These are phyloP conservation scores for Psammodynastes pulverulentus DNA, from an alignment of 2,113 vertebrate genomes.

Conservation along the genomic window DNA sequence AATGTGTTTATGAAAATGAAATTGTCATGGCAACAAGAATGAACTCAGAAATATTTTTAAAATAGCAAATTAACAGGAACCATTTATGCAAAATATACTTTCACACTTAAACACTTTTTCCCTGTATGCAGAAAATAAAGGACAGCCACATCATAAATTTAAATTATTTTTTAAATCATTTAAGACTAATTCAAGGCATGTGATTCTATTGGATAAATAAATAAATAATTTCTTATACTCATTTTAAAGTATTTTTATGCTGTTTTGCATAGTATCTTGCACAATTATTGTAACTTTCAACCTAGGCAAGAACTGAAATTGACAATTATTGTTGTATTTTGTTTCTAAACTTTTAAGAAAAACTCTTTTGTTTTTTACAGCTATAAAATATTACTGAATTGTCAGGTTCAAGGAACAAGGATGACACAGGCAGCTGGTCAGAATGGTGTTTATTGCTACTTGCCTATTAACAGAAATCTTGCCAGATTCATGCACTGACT, in stretches of 20 bases:
- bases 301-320: neutral
- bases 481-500: neutral
- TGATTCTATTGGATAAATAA: neutral
- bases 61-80: slow-evolving; percentile 75
- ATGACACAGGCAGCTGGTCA: neutral
- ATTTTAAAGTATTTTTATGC: neutral
- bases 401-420: neutral
- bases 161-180: slow-evolving; percentile 10
- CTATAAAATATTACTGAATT: neutral
- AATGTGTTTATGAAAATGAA: slow-evolving; percentile 74
- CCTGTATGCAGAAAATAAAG: slow-evolving; percentile 2
- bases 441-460: neutral
- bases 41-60: slow-evolving; percentile 74
- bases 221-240: slow-evolving; percentile 14
- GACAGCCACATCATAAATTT: neutral
- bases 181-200: slow-evolving; percentile 15
- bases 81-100: slow-evolving; percentile 65
- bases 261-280: slow-evolving; percentile 26
- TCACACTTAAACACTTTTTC: slow-evolving; percentile 33
- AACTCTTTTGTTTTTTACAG: neutral
- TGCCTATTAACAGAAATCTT: neutral
- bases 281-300: slow-evolving; percentile 29
- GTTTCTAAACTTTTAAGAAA: slow-evolving; percentile 5
- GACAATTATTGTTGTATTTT: neutral
- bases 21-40: slow-evolving; percentile 75